These are phyloP conservation scores for Lepidurus apus DNA, from an alignment of 1,140 invertebrate genomes.

Conservation along the genomic window DNA sequence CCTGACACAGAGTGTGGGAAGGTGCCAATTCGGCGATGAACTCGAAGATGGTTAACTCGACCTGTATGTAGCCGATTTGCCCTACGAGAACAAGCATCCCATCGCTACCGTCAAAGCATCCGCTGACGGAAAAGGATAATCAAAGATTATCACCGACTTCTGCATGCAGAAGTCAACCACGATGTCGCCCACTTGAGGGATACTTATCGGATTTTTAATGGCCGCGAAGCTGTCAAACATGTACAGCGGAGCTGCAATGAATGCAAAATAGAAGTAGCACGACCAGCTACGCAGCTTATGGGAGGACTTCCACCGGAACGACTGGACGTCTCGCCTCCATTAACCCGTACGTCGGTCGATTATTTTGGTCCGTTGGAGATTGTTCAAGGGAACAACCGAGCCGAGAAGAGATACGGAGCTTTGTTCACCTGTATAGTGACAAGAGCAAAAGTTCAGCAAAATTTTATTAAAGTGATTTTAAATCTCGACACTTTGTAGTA, in stretches of 20 bases:
- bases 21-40: background rate
- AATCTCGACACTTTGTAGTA: too few species aligned
- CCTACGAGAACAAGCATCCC: constrained; percentile 24
- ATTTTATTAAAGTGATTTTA: too few species aligned
- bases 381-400: background rate
- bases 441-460: background rate
- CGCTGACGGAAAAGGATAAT: background rate
- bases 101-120: constrained; percentile 22
- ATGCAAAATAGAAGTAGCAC: constrained; percentile 9
- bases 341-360: constrained; percentile 39
- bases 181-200: background rate
- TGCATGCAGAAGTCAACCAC: constrained; percentile 6
- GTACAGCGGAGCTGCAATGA: background rate
- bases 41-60: constrained; percentile 23
- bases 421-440: constrained; percentile 33
- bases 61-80: background rate
- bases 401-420: constrained; percentile 31
- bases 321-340: constrained; percentile 35
- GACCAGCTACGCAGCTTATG: constrained; percentile 27
- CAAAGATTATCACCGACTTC: background rate
- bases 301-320: constrained; percentile 30
- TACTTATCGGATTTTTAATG: constrained; percentile 26
- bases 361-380: constrained; percentile 41
- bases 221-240: constrained; percentile 25
- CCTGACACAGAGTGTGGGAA: background rate